Evolutionary conservation across 1,140 invertebrate genomes (phyloP), one percentile per base, ranked within the genome.

Genomic region (Scaptomyza graminum): DNA sequence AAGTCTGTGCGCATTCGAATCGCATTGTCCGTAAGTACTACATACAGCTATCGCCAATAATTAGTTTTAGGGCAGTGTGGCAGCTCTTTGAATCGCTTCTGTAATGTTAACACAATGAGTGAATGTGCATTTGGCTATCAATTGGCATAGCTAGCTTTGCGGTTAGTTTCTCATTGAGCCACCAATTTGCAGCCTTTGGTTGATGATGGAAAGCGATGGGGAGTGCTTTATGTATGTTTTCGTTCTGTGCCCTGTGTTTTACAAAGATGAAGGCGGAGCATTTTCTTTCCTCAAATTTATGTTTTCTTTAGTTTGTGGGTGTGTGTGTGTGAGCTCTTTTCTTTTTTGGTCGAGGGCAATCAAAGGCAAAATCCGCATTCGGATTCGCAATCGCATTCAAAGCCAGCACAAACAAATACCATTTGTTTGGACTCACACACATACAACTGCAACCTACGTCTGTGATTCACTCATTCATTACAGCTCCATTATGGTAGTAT

Each of bases 391-490:
- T 46, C 60, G 50, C 47, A 68, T 74, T 65, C 54, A 56, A 44
- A 46, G 59, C 15, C 15, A 64, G 47, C 47, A 18, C 43, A 60
- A 60, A 39, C 41, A 47, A 50, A 47, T 41, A 18, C 39, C 39
- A 72, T 59, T 75, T 67, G 59, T 67, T 61, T 75, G 69, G 41
- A 44, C 34, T 47, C 28, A 31, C 31, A 34, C 7, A 34, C 31
- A 34, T 9, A 34, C 31, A 34, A 31, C 1, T 31, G 6, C 8
- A 8, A 9, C 1, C 31, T 50, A 47, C 63, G 41, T 55, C 59
- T 76, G 68, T 77, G 77, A 76, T 62, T 55, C 34, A 61, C 54
- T 57, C 82, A 75, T 78, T 82, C 78, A 72, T 78, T 81, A 75
- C 77, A 77, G 66, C 51, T 60, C 77, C 52, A 63, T 78, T 66